phyloP scores from a whole-genome alignment of 2,888 invertebrate species.

The Troides helena region DNA sequence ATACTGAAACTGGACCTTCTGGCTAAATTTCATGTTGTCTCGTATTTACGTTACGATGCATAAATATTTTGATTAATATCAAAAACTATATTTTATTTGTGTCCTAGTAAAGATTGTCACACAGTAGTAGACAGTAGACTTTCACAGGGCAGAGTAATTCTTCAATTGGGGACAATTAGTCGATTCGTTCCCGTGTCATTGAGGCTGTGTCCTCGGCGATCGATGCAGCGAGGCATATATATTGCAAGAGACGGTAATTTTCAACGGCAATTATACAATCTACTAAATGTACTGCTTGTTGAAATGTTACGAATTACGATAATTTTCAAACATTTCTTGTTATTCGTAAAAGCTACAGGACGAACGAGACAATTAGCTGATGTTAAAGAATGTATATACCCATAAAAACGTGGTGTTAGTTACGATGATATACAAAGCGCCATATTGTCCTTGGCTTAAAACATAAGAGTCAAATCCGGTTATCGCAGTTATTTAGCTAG shows the following conservation, averaged over 20 bases:
- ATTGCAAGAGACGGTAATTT: conserved; percentile 67
- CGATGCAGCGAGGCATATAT: conserved; percentile 53
- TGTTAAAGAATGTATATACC: too few species aligned
- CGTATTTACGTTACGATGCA: not conserved
- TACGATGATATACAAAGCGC: too few species aligned
- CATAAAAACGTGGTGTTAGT: too few species aligned
- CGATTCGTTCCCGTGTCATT: conserved; percentile 51
- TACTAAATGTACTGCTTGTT: conserved; percentile 40
- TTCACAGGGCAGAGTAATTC: conserved; percentile 55
- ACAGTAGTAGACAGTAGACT: conserved; percentile 35
- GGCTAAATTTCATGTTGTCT: not conserved
- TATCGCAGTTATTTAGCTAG: too few species aligned
- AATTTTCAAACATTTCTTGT: conserved; percentile 13
- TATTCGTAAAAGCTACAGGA: too few species aligned
- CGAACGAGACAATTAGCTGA: too few species aligned
- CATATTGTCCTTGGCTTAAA: too few species aligned
- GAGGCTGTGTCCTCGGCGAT: conserved; percentile 48
- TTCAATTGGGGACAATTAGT: conserved; percentile 74
- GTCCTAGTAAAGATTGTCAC: not conserved
- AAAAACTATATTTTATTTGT: not conserved
- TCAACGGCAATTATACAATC: conserved; percentile 63
- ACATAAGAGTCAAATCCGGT: too few species aligned
- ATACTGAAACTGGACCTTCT: conserved; percentile 13
- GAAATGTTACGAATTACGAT: conserved; percentile 32
- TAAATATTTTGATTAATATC: not conserved